Percentiles rank a stretch among this genome's conserved stretches.
Conservation (phyloP, 2,888 invertebrate species). For the Charanyca ferruginea region DNA sequence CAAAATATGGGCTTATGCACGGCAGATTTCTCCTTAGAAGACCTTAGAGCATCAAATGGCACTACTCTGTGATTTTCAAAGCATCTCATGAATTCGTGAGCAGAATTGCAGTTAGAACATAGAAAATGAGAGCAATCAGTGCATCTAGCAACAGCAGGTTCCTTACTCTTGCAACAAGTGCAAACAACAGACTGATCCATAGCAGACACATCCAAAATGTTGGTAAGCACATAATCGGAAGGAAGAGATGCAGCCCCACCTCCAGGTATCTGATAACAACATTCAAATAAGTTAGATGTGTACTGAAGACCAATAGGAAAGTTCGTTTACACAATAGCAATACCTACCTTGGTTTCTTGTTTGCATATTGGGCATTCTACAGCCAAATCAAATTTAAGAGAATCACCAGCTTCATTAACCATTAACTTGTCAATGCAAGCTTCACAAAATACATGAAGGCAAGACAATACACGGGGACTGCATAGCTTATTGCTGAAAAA, state of each 20-base stretch:
- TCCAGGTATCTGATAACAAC: conserved; percentile 91
- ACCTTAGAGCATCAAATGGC: conserved; percentile 96
- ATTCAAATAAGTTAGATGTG: conserved; percentile 28
- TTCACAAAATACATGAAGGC: conserved; percentile 99
- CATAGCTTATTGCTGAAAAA: conserved; percentile 93
- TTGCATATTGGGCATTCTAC: conserved; percentile 96
- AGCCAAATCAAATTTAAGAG: conserved; percentile 92
- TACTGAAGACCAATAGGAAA: conserved; percentile 16
- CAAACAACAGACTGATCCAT: conserved; percentile 95
- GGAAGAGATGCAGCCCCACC: conserved; percentile 95
- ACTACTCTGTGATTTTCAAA: conserved; percentile 98
- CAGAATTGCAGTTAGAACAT: conserved; percentile 98
- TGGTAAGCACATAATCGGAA: conserved; percentile 96
- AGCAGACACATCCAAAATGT: conserved; percentile 95
- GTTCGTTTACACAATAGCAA: conserved; percentile 24
- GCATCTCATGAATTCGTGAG: conserved; percentile 99
- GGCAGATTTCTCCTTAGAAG: conserved; percentile 94
- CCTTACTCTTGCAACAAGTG: conserved; percentile 98
- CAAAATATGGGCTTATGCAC: conserved; percentile 98
- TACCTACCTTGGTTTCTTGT: conserved; percentile 94
- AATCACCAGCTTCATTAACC: conserved; percentile 93
- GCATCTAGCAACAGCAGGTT: conserved; percentile 98
- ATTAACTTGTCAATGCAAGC: conserved; percentile 96
- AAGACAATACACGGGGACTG: conserved; percentile 96
- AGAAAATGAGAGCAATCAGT: conserved; percentile 98